Conservation (phyloP, 2,797 vertebrate genomes). For the Sebastes kiyomatsui region DNA sequence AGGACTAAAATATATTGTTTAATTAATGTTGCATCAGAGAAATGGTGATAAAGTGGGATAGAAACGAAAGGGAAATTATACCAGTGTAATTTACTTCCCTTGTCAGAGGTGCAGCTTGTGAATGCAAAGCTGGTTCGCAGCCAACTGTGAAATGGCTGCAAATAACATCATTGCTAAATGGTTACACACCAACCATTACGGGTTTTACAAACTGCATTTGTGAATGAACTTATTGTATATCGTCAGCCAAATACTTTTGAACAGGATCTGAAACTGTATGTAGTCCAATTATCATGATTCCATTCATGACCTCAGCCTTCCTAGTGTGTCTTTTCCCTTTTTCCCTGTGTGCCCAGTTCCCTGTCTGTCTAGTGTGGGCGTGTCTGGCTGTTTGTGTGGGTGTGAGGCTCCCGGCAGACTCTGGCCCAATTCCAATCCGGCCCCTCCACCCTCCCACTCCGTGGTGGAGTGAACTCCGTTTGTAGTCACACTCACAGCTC, state of each 20-base stretch:
- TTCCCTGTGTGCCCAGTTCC: no score
- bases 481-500: no score
- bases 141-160: not conserved
- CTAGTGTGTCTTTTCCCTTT: not conserved
- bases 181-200: not conserved
- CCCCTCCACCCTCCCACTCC: no score
- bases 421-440: no score
- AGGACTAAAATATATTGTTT: not conserved
- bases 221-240: no score
- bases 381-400: no score
- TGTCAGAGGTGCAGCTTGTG: not conserved
- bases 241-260: not conserved
- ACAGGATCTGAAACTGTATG: not conserved
- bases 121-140: not conserved
- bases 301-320: no score
- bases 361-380: no score
- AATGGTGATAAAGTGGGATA: not conserved
- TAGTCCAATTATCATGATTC: not conserved
- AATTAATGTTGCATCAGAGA: not conserved
- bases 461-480: no score
- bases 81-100: no score
- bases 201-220: not conserved
- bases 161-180: not conserved
- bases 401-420: no score
- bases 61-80: not conserved